Evolutionary conservation across 2,113 vertebrate species (phyloP).

Genomic region (Pterophyllum scalare): DNA sequence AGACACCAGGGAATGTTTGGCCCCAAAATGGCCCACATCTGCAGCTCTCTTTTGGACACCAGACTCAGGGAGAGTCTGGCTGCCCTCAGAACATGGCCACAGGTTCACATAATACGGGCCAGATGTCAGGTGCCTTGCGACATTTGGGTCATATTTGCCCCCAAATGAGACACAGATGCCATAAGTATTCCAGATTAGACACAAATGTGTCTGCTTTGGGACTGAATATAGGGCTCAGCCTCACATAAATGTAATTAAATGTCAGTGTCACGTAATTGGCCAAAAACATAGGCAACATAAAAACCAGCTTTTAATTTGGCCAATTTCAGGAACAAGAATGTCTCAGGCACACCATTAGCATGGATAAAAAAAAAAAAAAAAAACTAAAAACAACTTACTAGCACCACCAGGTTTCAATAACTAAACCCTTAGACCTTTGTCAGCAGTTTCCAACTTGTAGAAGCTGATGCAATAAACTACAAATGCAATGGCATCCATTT

Average conservation of each 20-base stretch:
- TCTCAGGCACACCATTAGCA: not conserved
- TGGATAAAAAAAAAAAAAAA: not conserved
- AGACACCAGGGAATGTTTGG: not conserved
- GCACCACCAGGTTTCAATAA: slow-evolving; percentile 36
- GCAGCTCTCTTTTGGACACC: not conserved
- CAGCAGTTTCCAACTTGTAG: slow-evolving; percentile 28
- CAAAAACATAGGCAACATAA: not conserved
- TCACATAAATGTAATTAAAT: not conserved
- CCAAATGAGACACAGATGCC: not conserved
- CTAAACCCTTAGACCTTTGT: slow-evolving; percentile 19
- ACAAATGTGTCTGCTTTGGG: not conserved
- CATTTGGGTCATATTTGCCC: not conserved
- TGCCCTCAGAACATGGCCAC: not conserved
- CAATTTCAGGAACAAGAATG: not conserved
- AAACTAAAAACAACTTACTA: not conserved
- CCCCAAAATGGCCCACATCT: not conserved
- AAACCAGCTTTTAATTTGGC: not conserved
- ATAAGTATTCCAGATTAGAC: not conserved
- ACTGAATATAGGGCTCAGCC: not conserved
- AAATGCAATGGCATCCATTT: slow-evolving; percentile 24
- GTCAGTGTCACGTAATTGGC: not conserved
- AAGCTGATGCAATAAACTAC: slow-evolving; percentile 49
- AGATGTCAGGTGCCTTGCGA: not conserved
- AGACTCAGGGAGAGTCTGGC: not conserved
- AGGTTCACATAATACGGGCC: not conserved